Evolutionary conservation across 1,140 invertebrate species (phyloP).

Genomic region (Calephelis nemesis): DNA sequence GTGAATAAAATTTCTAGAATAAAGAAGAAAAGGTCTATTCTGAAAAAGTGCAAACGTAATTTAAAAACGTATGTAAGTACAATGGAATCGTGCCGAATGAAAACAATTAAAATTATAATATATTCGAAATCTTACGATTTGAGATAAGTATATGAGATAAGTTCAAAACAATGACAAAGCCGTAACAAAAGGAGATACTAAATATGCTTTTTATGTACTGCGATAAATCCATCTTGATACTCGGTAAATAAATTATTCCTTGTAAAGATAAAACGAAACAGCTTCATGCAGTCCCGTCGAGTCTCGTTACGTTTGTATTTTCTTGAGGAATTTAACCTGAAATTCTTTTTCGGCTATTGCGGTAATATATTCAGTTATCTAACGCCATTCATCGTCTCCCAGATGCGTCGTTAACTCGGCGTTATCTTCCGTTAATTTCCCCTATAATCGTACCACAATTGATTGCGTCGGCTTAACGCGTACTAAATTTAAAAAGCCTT

Average conservation of each 20-base stretch:
- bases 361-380: constrained; percentile 68
- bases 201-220: not conserved
- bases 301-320: constrained; percentile 7
- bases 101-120: too few species aligned
- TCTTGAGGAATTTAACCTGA: constrained; percentile 30
- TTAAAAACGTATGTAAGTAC: too few species aligned
- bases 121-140: not conserved
- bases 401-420: constrained; percentile 54
- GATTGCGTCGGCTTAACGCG: constrained; percentile 34
- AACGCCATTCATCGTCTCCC: constrained; percentile 49
- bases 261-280: constrained; percentile 9
- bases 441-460: constrained; percentile 51
- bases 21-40: too few species aligned
- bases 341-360: constrained; percentile 47
- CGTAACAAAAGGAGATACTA: not conserved
- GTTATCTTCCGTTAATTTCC: constrained; percentile 67
- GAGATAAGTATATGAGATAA: constrained; percentile 5
- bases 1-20: too few species aligned
- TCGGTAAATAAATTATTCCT: constrained; percentile 9
- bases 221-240: constrained; percentile 10
- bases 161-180: not conserved
- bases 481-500: constrained; percentile 26
- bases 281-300: constrained; percentile 1
- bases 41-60: too few species aligned
- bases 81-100: too few species aligned